These are phyloP conservation scores for Crenuchus spilurus DNA, from an alignment of 2,797 vertebrate genomes.

Conservation along the genomic window DNA sequence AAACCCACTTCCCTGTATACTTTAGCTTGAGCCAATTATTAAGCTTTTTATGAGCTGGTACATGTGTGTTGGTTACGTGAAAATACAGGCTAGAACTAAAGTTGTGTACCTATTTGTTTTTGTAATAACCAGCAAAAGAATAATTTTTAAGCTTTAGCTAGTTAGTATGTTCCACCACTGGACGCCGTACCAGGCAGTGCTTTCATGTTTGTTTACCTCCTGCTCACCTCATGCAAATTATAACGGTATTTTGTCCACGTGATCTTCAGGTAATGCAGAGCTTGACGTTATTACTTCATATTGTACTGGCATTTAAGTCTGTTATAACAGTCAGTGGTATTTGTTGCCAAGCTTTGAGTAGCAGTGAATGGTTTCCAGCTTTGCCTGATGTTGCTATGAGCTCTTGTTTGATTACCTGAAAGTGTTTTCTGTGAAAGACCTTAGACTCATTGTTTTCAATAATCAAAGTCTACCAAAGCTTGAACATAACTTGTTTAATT, in stretches of 20 bases:
- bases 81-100: background rate
- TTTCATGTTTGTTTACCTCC: constrained; percentile 19
- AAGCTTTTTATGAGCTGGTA: background rate
- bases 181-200: background rate
- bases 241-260: constrained; percentile 1
- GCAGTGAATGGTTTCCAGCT: constrained; percentile 9
- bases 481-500: background rate
- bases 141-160: background rate
- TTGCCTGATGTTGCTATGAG: constrained; percentile 29
- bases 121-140: too few relatives aligned
- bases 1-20: background rate
- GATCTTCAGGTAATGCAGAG: background rate
- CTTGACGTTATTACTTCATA: background rate
- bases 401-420: background rate
- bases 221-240: background rate
- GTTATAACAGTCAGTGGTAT: background rate
- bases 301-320: background rate
- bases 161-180: background rate
- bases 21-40: background rate
- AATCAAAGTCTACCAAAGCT: background rate
- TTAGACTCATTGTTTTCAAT: background rate
- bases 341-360: constrained; percentile 14
- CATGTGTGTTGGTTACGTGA: background rate
- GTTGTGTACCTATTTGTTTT: background rate
- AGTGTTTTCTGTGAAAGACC: background rate